Evolutionary conservation across 1,140 invertebrate species (phyloP), one percentile per base, ranked within the genome.

Genomic region (Drosophila sp.): DNA sequence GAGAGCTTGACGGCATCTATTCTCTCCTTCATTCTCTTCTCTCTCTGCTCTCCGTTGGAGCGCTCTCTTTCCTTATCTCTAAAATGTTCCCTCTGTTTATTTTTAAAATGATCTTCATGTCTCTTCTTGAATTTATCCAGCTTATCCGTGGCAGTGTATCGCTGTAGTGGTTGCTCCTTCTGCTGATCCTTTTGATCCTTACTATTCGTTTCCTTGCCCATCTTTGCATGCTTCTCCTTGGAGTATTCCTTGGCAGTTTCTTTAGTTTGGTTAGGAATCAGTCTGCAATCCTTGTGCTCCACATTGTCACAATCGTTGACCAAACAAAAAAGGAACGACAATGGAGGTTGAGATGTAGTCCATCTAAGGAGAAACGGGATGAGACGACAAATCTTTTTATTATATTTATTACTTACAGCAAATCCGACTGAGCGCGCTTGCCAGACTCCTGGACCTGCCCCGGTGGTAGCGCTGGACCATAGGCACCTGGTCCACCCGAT

Each of bases 261-360:
- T 13, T 53, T 38, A 16, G 36, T 11, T 38, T 9, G 36, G 11
- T 1, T 4, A 3, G 5, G 4, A 13, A 9, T 5, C 11, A 13
- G 36, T 13, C 5, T 62, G 36, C 83, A 87, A 16, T 43, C 51
- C 7, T 53, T 78, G 43, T 87, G 82, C 32, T 87, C 66, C 6
- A 8, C 2, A 61, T 66, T 87, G 1, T 21, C 16, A 56, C 82
- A 87, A 11, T 73, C 75, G 29, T 61, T 27, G 0, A 87, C 32
- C 8, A 79, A 11, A 51, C 89, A 82, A 2, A 64, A 87, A 0
- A 70, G 16, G 46, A 66, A 87, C 2, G 67, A 64, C 21, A 87
- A 21, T 0, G 75, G 40, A 5, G 82, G 82, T 27, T 83, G 45
- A 16, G 62, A 4, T 5, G 46, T 51, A 6, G 83, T 87, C 83